phyloP scores from a whole-genome alignment of 2,113 vertebrate genomes.

The Microcebus griseorufus region DNA sequence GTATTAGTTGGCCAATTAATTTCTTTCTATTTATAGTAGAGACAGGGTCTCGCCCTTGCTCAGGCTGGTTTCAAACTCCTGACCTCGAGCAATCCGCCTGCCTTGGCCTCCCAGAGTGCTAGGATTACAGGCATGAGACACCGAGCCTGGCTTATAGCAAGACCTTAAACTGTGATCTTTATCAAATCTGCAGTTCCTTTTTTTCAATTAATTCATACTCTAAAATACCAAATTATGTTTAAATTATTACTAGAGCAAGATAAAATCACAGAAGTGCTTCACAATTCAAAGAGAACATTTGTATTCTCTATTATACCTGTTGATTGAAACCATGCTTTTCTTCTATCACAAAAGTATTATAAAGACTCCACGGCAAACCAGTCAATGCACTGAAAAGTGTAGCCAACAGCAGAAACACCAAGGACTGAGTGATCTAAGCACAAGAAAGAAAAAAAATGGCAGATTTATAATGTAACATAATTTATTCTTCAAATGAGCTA shows the following conservation, averaged over 20 bases:
- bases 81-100: no score
- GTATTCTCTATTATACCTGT: conserved; percentile 87
- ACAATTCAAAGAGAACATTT: conserved; percentile 31
- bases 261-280: conserved; percentile 23
- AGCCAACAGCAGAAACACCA: conserved; percentile 93
- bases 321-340: conserved; percentile 99
- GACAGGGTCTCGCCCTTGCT: no score
- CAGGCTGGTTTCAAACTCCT: no score
- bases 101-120: no score
- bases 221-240: conserved; percentile 22
- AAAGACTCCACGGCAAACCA: conserved; percentile 97
- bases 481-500: conserved; percentile 35
- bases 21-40: no score
- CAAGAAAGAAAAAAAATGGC: neutral
- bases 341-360: conserved; percentile 98
- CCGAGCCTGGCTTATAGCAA: neutral
- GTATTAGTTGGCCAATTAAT: no score
- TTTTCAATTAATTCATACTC: conserved; percentile 19
- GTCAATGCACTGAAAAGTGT: conserved; percentile 96
- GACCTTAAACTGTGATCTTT: conserved; percentile 40
- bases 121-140: no score
- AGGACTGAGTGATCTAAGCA: conserved; percentile 92
- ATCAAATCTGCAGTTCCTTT: neutral
- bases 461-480: conserved; percentile 30
- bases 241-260: neutral